Evolutionary conservation across 2,888 invertebrate genomes (phyloP), one percentile per base, ranked within the genome.

Genomic region (Ormyrus rosae): DNA sequence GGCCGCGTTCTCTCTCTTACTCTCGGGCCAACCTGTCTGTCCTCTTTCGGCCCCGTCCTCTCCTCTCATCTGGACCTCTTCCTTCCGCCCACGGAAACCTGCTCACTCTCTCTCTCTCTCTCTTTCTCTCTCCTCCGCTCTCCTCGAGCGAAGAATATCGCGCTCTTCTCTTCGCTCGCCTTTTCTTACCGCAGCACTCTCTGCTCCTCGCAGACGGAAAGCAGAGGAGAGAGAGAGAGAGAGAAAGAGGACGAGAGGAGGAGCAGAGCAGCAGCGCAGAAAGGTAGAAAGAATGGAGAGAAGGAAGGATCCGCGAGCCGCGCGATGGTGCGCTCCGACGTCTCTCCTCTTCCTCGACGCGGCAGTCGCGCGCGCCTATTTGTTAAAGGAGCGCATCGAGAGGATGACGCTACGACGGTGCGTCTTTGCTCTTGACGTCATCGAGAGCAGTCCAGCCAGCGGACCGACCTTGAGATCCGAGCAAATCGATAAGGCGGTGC

Each of bases 11-110:
- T 46, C 87, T 87, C 88, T 87, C 87, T 86, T 87, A 86, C 86
- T 87, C 88, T 87, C 87, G 86, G 87, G 87, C 88, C 88, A 88
- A 88, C 88, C 89, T 88, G 88, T 89, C 88, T 86, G 85, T 84
- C 86, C 87, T 88, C 88, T 86, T 86, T 85, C 85, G 55, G 48
- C 34, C 63, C 19, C 72, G 85, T 87, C 85, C 86, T 84, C 85
- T 84, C 83, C 78, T 34, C 34, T 82, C 85, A 65, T 84, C 85
- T 83, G 85, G 84, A 86, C 87, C 87, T 89, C 88, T 90, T 88
- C 89, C 88, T 89, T 90, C 87, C 87, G 87, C 89, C 88, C 86
- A 88, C 86, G 87, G 86, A 84, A 78, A 81, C 78, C 78, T 75
- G 77, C 70, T 73, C 77, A 70, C 79, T 83, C 83, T 80, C 81